Percentiles rank a stretch among this genome's conserved stretches.
These are phyloP conservation scores for Adelges cooleyi DNA, from an alignment of 1,140 invertebrate species.

Conservation along the genomic window DNA sequence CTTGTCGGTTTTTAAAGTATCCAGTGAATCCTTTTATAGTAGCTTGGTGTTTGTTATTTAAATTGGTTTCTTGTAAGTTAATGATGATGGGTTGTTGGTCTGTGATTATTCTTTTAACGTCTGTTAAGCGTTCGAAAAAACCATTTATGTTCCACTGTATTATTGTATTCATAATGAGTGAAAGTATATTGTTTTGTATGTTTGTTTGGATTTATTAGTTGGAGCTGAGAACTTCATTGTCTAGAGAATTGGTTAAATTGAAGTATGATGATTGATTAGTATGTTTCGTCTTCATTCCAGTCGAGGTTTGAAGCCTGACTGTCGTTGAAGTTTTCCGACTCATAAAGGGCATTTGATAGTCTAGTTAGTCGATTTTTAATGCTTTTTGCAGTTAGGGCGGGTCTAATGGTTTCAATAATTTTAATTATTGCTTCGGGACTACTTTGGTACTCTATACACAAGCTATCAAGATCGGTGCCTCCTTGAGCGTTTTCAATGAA, in stretches of 20 bases:
- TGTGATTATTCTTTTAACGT: neutral
- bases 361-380: neutral
- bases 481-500: neutral
- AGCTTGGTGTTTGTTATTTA: neutral
- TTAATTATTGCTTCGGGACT: neutral
- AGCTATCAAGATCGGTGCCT: neutral
- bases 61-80: slow-evolving; percentile 9
- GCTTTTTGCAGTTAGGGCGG: neutral
- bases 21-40: neutral
- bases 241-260: neutral
- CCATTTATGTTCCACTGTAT: slow-evolving; percentile 3
- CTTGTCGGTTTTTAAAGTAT: neutral
- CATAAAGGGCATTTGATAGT: neutral
- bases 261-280: no score
- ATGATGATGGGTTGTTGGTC: neutral
- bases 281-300: neutral
- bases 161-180: neutral
- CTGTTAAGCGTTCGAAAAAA: neutral
- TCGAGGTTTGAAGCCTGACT: neutral
- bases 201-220: no score
- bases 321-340: neutral
- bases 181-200: no score
- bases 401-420: neutral
- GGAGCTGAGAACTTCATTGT: no score
- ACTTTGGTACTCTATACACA: neutral